These are phyloP conservation scores for Luperina nickerlii DNA, from an alignment of 2,888 invertebrate species.

Conservation along the genomic window DNA sequence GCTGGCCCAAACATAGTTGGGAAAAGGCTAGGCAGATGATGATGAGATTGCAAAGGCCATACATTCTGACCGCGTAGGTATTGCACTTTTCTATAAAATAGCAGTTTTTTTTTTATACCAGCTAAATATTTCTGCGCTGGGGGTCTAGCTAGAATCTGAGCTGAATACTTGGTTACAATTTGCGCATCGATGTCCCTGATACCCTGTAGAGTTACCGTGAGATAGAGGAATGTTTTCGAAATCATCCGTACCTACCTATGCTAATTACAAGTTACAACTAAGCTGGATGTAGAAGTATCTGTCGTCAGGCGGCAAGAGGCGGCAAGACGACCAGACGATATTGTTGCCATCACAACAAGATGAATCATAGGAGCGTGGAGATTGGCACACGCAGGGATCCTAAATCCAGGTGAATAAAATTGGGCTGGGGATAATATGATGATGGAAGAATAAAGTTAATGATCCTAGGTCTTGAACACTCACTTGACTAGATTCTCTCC, in stretches of 20 bases:
- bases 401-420: background rate
- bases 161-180: too few relatives aligned
- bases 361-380: background rate
- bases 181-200: too few relatives aligned
- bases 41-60: too few relatives aligned
- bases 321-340: background rate
- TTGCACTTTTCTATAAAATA: too few relatives aligned
- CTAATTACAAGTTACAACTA: background rate
- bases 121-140: too few relatives aligned
- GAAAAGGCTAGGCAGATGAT: too few relatives aligned
- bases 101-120: too few relatives aligned
- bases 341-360: background rate
- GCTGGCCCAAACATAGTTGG: too few relatives aligned
- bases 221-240: background rate
- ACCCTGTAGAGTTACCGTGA: background rate
- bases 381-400: background rate
- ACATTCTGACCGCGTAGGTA: too few relatives aligned
- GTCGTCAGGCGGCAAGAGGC: background rate
- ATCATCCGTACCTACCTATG: too few relatives aligned
- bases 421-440: background rate
- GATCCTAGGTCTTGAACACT: conserved; percentile 27
- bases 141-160: too few relatives aligned
- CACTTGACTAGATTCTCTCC: conserved; percentile 74
- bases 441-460: background rate
- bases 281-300: background rate